phyloP scores from a whole-genome alignment of 2,797 vertebrate genomes.

The Paedocypris micromegethes region DNA sequence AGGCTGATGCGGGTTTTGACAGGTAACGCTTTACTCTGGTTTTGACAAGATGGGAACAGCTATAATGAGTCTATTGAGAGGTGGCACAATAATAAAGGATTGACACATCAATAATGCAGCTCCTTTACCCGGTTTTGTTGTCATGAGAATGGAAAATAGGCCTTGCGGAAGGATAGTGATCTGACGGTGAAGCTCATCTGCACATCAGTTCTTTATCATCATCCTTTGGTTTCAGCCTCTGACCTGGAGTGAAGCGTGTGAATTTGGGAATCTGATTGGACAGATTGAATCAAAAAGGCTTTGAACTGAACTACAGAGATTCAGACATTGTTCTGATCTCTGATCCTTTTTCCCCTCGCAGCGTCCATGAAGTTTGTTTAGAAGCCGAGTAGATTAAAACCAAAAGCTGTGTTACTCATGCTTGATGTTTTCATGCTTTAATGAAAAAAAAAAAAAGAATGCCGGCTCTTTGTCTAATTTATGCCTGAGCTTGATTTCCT shows the following conservation, averaged over 20 bases:
- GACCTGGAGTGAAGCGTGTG: not conserved
- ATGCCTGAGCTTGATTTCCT: too few species aligned
- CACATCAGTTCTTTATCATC: not conserved
- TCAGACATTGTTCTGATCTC: slow-evolving; percentile 15
- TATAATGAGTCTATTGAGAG: slow-evolving; percentile 7
- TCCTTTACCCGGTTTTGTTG: not conserved
- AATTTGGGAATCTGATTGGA: slow-evolving; percentile 5
- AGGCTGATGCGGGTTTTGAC: too few species aligned
- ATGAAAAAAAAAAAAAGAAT: too few species aligned
- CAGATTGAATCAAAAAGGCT: slow-evolving; percentile 18
- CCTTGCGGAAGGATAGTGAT: not conserved
- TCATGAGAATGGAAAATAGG: not conserved
- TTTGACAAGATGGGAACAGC: slow-evolving; percentile 11
- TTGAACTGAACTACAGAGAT: slow-evolving; percentile 17
- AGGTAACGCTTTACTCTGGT: not conserved
- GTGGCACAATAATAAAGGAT: slow-evolving; percentile 20
- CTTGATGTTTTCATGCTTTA: slow-evolving; percentile 1
- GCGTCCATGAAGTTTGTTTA: not conserved
- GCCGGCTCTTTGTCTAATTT: too few species aligned
- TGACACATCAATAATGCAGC: slow-evolving; percentile 17
- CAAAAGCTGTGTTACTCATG: not conserved
- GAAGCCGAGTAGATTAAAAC: slow-evolving; percentile 16
- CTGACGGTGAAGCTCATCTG: not conserved
- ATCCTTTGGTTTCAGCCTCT: not conserved
- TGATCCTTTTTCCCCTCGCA: slow-evolving; percentile 29